phyloP scores from a whole-genome alignment of 2,888 invertebrate genomes.

The Diachrysia chrysitis region DNA sequence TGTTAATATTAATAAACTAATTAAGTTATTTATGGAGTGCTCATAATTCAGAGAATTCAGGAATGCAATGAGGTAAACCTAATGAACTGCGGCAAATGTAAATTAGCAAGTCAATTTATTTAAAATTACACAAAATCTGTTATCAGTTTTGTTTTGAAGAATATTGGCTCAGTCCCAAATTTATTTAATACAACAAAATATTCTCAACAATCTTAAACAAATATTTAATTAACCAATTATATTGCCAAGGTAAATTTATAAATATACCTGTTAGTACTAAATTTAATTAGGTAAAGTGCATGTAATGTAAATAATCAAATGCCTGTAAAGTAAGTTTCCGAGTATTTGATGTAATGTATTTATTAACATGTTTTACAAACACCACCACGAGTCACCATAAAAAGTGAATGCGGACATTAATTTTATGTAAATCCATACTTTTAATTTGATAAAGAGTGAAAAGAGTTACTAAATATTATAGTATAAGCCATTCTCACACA shows the following conservation, averaged over 20 bases:
- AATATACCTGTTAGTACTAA: not conserved
- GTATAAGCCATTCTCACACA: too few species aligned
- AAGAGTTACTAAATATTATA: too few species aligned
- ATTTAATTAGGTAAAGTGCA: not conserved
- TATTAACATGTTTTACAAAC: not conserved
- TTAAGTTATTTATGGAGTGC: constrained; percentile 2
- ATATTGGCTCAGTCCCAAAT: constrained; percentile 4
- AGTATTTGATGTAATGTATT: not conserved
- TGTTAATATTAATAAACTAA: constrained; percentile 1
- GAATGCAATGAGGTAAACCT: constrained; percentile 2
- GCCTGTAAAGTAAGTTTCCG: not conserved
- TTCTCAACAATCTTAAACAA: constrained; percentile 1
- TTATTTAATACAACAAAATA: constrained; percentile 1
- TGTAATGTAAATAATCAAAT: not conserved
- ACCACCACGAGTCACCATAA: not conserved
- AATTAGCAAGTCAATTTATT: not conserved
- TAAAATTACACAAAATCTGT: not conserved
- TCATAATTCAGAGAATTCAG: not conserved
- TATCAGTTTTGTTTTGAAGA: not conserved
- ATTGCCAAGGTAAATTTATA: not conserved
- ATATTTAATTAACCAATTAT: not conserved
- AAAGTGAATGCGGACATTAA: not conserved
- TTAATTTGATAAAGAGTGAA: too few species aligned
- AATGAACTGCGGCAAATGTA: not conserved
- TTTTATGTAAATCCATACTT: not conserved